A percentile compares a stretch with the other conserved stretches of the same genome.
These are phyloP conservation scores for Danaus melanippus DNA, from an alignment of 1,140 invertebrate genomes.

Conservation along the genomic window DNA sequence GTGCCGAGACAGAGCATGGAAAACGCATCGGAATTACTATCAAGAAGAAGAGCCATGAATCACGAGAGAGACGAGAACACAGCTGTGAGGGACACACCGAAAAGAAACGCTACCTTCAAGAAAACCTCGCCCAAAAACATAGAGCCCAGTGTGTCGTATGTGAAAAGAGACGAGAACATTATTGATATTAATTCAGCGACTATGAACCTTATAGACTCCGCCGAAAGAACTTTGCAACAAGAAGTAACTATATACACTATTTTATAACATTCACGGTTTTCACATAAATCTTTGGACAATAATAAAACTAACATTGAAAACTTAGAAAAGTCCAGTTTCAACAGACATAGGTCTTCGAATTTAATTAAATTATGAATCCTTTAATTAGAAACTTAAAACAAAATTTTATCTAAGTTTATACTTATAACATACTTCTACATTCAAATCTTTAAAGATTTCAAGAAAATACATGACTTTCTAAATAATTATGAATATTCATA, in stretches of 20 bases:
- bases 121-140: slow-evolving; percentile 50
- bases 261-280: no score
- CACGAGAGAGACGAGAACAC: slow-evolving; percentile 37
- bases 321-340: no score
- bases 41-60: slow-evolving; percentile 47
- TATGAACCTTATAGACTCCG: slow-evolving; percentile 47
- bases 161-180: slow-evolving; percentile 52
- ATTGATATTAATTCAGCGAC: slow-evolving; percentile 65
- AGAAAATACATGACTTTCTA: not conserved
- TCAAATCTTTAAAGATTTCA: slow-evolving; percentile 1
- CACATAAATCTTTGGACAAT: no score
- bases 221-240: slow-evolving; percentile 41
- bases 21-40: slow-evolving; percentile 55
- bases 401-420: no score
- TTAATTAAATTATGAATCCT: no score
- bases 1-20: slow-evolving; percentile 56
- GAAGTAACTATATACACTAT: slow-evolving; percentile 28
- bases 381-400: no score
- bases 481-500: not conserved
- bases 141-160: slow-evolving; percentile 53
- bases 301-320: no score
- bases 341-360: no score
- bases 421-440: no score
- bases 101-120: slow-evolving; percentile 64
- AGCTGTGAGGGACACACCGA: slow-evolving; percentile 49